These are phyloP conservation scores for Lepidurus arcticus DNA, from an alignment of 1,140 invertebrate species.

Conservation along the genomic window DNA sequence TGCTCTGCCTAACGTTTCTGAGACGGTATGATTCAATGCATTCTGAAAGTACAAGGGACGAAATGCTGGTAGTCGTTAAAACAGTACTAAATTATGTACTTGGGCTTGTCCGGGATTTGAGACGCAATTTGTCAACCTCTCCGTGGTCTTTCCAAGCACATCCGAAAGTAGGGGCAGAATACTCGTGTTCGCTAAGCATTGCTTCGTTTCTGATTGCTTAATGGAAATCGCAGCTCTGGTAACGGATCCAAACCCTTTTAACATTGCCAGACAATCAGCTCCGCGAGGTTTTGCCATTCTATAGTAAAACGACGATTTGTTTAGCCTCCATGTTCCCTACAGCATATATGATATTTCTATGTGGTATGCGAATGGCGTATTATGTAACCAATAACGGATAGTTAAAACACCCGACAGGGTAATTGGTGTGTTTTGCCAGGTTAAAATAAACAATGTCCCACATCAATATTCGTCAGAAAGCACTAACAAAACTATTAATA, in stretches of 20 bases:
- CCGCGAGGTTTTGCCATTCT: conserved; percentile 33
- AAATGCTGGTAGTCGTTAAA: neutral
- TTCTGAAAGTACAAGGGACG: conserved; percentile 8
- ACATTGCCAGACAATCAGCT: conserved; percentile 27
- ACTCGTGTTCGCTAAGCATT: conserved; percentile 9
- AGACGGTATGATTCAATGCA: conserved; percentile 1
- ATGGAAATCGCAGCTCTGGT: conserved; percentile 24
- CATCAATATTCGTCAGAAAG: no score
- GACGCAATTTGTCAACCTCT: conserved; percentile 16
- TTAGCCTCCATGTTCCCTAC: no score
- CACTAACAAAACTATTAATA: no score
- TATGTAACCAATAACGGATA: no score
- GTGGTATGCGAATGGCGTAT: no score
- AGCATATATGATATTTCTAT: no score
- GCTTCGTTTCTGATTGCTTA: conserved; percentile 29
- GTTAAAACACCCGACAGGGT: no score
- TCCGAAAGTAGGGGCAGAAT: neutral
- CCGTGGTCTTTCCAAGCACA: neutral
- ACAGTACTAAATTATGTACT: neutral
- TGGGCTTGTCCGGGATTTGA: conserved; percentile 31
- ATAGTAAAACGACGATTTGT: no score
- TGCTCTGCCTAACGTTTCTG: conserved; percentile 23
- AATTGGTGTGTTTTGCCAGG: no score
- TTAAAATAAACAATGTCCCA: no score
- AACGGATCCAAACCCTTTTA: conserved; percentile 32